Evolutionary conservation across 2,888 invertebrate species (phyloP).

Genomic region (Zele albiditarsus): DNA sequence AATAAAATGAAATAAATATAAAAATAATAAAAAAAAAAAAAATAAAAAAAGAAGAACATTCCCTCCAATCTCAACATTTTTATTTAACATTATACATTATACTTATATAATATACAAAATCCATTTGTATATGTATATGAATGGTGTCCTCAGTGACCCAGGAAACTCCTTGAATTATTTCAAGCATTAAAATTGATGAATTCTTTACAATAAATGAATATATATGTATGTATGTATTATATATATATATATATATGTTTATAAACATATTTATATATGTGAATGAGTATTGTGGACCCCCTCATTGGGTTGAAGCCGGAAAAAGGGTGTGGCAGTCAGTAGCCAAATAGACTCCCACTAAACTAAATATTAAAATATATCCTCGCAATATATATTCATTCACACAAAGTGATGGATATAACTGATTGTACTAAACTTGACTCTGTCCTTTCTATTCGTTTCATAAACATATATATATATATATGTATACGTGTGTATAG

Average conservation of each 20-base stretch:
- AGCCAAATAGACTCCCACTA: conserved; percentile 60
- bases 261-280: background rate
- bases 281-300: conserved; percentile 29
- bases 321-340: conserved; percentile 56
- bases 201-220: conserved; percentile 5
- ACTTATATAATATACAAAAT: background rate
- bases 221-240: background rate
- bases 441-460: conserved; percentile 48
- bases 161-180: background rate
- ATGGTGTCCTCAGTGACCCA: background rate
- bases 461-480: too few species aligned
- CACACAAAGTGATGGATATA: conserved; percentile 57
- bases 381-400: conserved; percentile 17
- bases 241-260: background rate
- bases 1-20: background rate
- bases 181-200: conserved; percentile 31
- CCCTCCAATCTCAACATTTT: background rate
- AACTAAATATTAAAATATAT: conserved; percentile 17
- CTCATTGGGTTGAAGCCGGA: conserved; percentile 18
- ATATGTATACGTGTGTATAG: conserved; percentile 43
- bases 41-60: background rate
- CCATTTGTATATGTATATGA: background rate
- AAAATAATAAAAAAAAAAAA: background rate
- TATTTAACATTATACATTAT: background rate
- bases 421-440: conserved; percentile 52